Conservation (phyloP, 2,888 invertebrate species). For the Quadroppia sp. region DNA sequence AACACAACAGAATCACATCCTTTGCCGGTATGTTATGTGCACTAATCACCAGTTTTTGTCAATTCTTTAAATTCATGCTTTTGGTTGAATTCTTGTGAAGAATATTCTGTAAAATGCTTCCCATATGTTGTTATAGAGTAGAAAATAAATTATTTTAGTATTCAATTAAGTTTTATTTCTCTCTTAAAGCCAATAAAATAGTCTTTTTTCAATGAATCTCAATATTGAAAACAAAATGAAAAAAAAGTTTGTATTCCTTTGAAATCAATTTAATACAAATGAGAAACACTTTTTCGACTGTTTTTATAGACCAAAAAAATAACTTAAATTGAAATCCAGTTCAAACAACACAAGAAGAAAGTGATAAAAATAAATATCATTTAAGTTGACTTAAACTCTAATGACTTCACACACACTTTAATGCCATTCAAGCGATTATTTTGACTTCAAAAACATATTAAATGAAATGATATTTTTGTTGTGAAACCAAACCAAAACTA, state of each 20-base stretch:
- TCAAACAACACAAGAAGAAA: not conserved
- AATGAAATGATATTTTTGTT: not conserved
- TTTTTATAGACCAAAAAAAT: not conserved
- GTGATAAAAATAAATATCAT: not conserved
- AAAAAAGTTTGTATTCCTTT: not conserved
- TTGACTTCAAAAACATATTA: too few species aligned
- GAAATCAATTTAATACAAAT: slow-evolving; percentile 10
- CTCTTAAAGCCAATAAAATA: not conserved
- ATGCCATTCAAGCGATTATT: too few species aligned
- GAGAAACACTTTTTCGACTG: not conserved
- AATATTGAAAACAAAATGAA: not conserved
- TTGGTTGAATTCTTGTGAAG: not conserved
- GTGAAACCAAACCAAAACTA: not conserved
- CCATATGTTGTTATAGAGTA: too few species aligned
- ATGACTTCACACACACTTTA: too few species aligned
- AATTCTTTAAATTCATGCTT: not conserved
- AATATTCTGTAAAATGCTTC: too few species aligned
- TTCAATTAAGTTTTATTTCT: not conserved
- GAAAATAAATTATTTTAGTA: too few species aligned
- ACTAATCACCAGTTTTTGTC: too few species aligned
- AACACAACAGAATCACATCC: slow-evolving; percentile 11
- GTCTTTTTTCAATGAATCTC: slow-evolving; percentile 4
- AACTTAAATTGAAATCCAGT: not conserved
- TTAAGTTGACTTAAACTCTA: too few species aligned
- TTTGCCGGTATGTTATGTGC: not conserved